Evolutionary conservation across 2,888 invertebrate species (phyloP).

Genomic region (Euproctis similis): DNA sequence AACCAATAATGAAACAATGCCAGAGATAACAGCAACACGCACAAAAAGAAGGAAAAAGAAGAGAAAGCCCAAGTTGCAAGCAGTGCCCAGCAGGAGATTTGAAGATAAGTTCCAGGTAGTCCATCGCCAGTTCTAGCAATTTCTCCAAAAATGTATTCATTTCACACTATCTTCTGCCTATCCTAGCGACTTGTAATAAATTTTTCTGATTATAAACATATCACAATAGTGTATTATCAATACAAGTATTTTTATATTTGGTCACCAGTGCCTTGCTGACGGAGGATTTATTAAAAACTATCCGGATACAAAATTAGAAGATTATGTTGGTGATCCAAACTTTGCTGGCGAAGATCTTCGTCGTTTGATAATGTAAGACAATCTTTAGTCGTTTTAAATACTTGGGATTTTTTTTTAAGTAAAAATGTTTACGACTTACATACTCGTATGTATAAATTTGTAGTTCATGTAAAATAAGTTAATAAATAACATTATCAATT

Average conservation of each 20-base stretch:
- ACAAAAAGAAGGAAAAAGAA: conserved; percentile 13
- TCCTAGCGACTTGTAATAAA: too few species aligned
- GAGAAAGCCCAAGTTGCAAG: conserved; percentile 21
- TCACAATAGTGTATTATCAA: not conserved
- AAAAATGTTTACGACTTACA: too few species aligned
- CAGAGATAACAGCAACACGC: conserved; percentile 32
- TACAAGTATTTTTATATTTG: not conserved
- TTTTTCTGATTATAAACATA: too few species aligned
- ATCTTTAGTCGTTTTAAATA: not conserved
- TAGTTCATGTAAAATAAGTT: too few species aligned
- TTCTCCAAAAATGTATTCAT: too few species aligned
- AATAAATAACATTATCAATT: too few species aligned
- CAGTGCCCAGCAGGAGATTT: conserved; percentile 21
- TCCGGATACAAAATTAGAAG: conserved; percentile 33
- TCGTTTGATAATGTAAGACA: conserved; percentile 39
- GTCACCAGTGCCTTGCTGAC: conserved; percentile 37
- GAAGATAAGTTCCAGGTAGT: conserved; percentile 37
- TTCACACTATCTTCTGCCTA: too few species aligned
- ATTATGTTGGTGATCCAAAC: conserved; percentile 52
- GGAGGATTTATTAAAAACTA: conserved; percentile 41
- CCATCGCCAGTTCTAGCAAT: not conserved
- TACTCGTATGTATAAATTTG: too few species aligned
- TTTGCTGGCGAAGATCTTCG: conserved; percentile 50
- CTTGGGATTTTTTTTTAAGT: not conserved
- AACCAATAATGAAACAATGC: conserved; percentile 39